Evolutionary conservation across 1,140 invertebrate species (phyloP).

Genomic region (Anoplolepis gracilipes): DNA sequence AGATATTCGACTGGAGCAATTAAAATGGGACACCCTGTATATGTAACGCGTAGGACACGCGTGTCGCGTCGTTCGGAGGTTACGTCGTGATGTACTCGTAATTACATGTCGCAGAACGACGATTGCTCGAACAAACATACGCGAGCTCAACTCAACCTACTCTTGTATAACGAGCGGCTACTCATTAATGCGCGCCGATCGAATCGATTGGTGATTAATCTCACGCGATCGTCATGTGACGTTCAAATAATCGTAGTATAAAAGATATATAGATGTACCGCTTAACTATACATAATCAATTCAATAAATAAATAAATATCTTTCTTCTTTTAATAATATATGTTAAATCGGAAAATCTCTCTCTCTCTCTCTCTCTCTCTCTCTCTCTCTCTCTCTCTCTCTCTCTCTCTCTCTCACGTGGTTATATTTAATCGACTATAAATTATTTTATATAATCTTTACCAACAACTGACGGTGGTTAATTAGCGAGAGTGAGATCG

Average conservation of each 20-base stretch:
- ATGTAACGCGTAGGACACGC: constrained; percentile 52
- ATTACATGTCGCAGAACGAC: constrained; percentile 57
- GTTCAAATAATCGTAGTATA: not conserved
- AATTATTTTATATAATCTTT: not conserved
- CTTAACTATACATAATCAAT: not conserved
- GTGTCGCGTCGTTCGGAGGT: constrained; percentile 54
- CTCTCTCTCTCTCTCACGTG: too few relatives aligned
- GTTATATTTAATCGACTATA: not conserved
- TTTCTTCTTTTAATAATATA: not conserved
- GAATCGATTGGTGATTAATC: constrained; percentile 65
- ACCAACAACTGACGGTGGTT: not conserved
- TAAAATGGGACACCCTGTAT: too few relatives aligned
- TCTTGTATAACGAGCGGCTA: constrained; percentile 22
- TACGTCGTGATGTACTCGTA: constrained; percentile 51
- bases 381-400: too few relatives aligned
- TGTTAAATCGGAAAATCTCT: not conserved
- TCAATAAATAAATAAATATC: not conserved
- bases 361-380: too few relatives aligned
- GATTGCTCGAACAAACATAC: constrained; percentile 49
- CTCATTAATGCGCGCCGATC: constrained; percentile 68
- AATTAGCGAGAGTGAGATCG: not conserved
- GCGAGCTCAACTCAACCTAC: not conserved
- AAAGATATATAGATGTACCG: constrained; percentile 11
- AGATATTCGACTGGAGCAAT: too few relatives aligned
- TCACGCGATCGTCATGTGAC: constrained; percentile 58